These are phyloP conservation scores for Stratiolaelaps scimitus DNA, from an alignment of 1,140 invertebrate species.

Conservation along the genomic window DNA sequence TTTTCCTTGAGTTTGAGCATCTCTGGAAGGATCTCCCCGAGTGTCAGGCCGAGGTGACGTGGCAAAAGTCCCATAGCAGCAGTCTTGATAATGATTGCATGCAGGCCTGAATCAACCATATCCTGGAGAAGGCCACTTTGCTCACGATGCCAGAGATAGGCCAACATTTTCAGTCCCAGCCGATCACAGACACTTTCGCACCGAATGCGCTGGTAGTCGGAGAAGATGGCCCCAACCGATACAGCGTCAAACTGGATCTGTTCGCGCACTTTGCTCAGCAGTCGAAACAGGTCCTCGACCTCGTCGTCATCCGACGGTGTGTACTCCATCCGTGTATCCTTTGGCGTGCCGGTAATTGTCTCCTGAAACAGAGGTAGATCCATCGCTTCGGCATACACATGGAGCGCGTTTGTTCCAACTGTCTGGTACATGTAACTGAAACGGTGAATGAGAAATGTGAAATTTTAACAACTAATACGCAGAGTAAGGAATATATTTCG, in stretches of 20 bases:
- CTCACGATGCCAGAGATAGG: constrained; percentile 85
- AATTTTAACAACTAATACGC: too few relatives aligned
- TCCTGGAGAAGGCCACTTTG: constrained; percentile 87
- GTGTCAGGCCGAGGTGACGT: constrained; percentile 71
- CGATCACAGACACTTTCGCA: constrained; percentile 95
- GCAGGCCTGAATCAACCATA: constrained; percentile 83
- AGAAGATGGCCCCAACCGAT: constrained; percentile 89
- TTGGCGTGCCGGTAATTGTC: constrained; percentile 62
- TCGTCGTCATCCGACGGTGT: constrained; percentile 75
- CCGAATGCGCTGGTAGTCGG: constrained; percentile 89
- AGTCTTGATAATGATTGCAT: constrained; percentile 93
- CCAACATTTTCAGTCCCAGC: constrained; percentile 70
- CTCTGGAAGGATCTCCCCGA: constrained; percentile 70
- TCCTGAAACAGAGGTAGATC: constrained; percentile 70
- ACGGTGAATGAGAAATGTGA: background rate
- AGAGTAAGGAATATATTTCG: background rate
- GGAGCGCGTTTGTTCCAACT: constrained; percentile 86
- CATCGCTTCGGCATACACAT: constrained; percentile 82
- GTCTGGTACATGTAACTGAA: constrained; percentile 94
- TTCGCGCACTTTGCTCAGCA: constrained; percentile 70
- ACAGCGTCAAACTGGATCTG: constrained; percentile 74
- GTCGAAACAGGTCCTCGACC: constrained; percentile 90
- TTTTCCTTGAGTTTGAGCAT: constrained; percentile 75
- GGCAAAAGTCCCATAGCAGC: constrained; percentile 63
- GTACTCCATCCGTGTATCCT: constrained; percentile 65